Percentiles rank a stretch among this genome's conserved stretches.
Evolutionary conservation across 2,797 vertebrate genomes (phyloP).

Genomic region (Apogon talboti): DNA sequence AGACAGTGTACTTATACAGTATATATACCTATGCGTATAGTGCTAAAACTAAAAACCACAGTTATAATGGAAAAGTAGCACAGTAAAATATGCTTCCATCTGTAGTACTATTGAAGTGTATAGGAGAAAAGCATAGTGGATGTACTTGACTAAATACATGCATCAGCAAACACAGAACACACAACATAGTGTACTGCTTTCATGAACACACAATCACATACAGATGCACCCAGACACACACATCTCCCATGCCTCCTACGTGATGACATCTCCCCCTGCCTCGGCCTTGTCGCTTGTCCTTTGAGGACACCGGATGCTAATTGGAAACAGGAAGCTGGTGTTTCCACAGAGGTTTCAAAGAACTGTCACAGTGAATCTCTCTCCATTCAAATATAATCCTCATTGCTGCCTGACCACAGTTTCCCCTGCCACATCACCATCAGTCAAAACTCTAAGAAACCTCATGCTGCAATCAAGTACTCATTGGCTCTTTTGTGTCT

Average conservation of each 20-base stretch:
- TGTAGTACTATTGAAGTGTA: too few relatives aligned
- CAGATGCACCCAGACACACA: slow-evolving; percentile 40
- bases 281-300: slow-evolving; percentile 49
- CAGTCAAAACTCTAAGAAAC: slow-evolving; percentile 22
- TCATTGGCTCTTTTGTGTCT: slow-evolving; percentile 28
- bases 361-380: slow-evolving; percentile 69
- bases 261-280: slow-evolving; percentile 54
- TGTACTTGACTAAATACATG: too few relatives aligned
- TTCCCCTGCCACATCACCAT: slow-evolving; percentile 41
- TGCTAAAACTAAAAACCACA: too few relatives aligned
- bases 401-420: slow-evolving; percentile 44
- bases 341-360: slow-evolving; percentile 67
- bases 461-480: slow-evolving; percentile 29
- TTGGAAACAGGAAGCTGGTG: slow-evolving; percentile 74
- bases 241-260: slow-evolving; percentile 29
- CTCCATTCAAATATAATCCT: slow-evolving; percentile 36
- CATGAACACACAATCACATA: slow-evolving; percentile 33
- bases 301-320: slow-evolving; percentile 73
- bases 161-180: neutral
- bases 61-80: too few relatives aligned
- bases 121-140: too few relatives aligned
- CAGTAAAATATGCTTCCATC: too few relatives aligned
- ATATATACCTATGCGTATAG: too few relatives aligned
- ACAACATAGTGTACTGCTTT: neutral
- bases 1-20: too few relatives aligned